Conservation (phyloP, 2,113 vertebrate genomes). For the Theristicus caerulescens region DNA sequence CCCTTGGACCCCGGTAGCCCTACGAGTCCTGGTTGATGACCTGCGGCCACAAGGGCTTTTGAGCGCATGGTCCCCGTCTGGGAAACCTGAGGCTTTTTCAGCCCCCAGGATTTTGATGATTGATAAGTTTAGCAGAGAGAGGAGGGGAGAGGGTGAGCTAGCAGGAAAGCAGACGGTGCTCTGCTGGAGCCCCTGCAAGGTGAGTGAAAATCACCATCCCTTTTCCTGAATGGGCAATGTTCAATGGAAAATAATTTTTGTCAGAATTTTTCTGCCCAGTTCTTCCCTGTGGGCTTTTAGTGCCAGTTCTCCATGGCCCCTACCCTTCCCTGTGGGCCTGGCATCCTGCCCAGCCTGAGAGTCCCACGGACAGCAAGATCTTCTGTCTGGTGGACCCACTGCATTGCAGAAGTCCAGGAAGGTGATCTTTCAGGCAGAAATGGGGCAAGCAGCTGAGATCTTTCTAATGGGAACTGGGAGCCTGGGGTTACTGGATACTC, state of each 20-base stretch:
- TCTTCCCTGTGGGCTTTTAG: background rate
- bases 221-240: background rate
- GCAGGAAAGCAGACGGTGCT: constrained; percentile 6
- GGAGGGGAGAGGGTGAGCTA: background rate
- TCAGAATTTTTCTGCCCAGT: background rate
- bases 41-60: background rate
- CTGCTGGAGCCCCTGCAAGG: background rate
- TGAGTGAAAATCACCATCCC: background rate
- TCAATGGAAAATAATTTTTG: background rate
- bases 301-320: background rate
- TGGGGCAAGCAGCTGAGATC: background rate
- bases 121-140: background rate
- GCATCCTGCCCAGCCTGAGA: background rate
- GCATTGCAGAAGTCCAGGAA: background rate
- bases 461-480: background rate
- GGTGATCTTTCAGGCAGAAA: background rate
- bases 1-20: background rate
- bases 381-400: background rate
- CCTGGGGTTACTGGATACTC: background rate
- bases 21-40: background rate
- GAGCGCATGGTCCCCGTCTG: background rate
- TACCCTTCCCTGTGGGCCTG: background rate
- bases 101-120: background rate
- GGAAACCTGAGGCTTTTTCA: background rate
- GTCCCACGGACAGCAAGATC: background rate